A percentile compares a stretch with the other conserved stretches of the same genome.
These are phyloP conservation scores for Temnothorax ravouxi DNA, from an alignment of 2,888 invertebrate genomes.

Conservation along the genomic window DNA sequence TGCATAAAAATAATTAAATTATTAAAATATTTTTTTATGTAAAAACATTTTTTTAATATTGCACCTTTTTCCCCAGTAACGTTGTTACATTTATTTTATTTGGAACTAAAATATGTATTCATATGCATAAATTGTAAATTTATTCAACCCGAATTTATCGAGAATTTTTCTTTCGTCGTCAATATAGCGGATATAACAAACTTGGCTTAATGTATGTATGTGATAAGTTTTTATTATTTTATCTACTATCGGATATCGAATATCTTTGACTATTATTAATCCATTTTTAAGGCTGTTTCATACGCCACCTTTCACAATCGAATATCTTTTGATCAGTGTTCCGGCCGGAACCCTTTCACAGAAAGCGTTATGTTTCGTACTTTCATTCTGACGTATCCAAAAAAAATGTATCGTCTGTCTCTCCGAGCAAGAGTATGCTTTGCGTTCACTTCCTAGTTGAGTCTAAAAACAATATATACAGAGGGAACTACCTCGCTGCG, in stretches of 20 bases:
- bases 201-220: background rate
- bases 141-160: background rate
- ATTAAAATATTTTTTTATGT: background rate
- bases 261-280: background rate
- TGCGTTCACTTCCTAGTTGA: conserved; percentile 73
- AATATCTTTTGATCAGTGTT: conserved; percentile 49
- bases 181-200: background rate
- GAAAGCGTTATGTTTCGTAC: conserved; percentile 54
- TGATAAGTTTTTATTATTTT: conserved; percentile 12
- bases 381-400: conserved; percentile 70
- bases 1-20: background rate
- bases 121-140: background rate
- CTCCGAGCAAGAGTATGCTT: conserved; percentile 40
- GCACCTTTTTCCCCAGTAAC: too few species aligned
- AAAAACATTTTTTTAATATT: background rate
- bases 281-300: conserved; percentile 18
- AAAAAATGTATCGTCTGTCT: conserved; percentile 64
- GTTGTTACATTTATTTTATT: background rate
- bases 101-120: background rate
- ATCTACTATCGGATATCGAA: background rate
- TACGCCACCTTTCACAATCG: conserved; percentile 50
- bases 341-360: conserved; percentile 69
- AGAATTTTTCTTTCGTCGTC: background rate
- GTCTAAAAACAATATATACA: conserved; percentile 42
- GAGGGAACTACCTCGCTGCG: conserved; percentile 35